Conservation (phyloP, 2,888 invertebrate species). For the Mechanitis mazaeus region DNA sequence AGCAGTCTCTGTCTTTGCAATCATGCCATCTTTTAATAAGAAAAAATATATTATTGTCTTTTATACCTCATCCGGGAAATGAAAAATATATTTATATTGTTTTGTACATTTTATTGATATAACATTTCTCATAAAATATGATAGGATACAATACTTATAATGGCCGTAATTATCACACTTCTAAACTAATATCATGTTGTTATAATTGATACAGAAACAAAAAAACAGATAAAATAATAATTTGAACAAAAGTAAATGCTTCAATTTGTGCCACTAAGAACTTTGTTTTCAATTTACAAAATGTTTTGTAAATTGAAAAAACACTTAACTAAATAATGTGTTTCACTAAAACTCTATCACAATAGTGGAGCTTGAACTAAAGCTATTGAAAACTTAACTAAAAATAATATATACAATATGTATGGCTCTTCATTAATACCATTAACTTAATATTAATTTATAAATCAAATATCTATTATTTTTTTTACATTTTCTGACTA, state of each 20-base stretch:
- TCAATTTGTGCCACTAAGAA: too few species aligned
- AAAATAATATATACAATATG: too few species aligned
- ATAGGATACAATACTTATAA: constrained; percentile 57
- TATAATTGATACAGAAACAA: constrained; percentile 11
- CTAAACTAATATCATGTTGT: constrained; percentile 7
- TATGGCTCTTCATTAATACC: too few species aligned
- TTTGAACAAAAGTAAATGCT: background rate
- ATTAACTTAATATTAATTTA: too few species aligned
- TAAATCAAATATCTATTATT: background rate
- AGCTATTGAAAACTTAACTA: too few species aligned
- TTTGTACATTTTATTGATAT: constrained; percentile 34
- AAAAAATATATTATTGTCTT: background rate
- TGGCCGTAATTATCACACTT: constrained; percentile 65
- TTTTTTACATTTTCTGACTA: background rate
- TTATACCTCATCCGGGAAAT: background rate
- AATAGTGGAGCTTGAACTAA: too few species aligned
- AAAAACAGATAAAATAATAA: constrained; percentile 7
- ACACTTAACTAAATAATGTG: too few species aligned
- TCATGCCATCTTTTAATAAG: background rate
- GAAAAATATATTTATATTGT: constrained; percentile 25
- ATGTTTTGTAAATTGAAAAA: too few species aligned
- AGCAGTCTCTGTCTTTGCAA: too few species aligned
- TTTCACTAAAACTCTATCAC: too few species aligned
- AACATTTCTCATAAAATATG: constrained; percentile 35
- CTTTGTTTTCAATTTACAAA: too few species aligned